phyloP scores from a whole-genome alignment of 2,113 vertebrate genomes.

The Saccopteryx leptura region DNA sequence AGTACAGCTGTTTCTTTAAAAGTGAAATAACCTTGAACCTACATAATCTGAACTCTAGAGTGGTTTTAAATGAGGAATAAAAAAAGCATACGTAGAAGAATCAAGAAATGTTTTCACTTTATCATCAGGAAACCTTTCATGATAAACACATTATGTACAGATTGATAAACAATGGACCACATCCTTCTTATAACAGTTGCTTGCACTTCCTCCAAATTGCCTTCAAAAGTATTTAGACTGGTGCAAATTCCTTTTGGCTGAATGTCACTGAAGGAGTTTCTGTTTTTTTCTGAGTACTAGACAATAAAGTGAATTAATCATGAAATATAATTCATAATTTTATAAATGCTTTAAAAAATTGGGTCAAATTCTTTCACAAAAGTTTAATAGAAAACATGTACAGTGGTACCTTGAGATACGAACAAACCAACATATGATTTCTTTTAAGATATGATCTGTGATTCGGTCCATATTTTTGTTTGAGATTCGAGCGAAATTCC shows the following conservation, averaged over 20 bases:
- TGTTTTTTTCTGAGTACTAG: neutral
- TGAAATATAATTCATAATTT: neutral
- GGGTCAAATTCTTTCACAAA: neutral
- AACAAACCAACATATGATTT: too few species aligned
- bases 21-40: slow-evolving; percentile 7
- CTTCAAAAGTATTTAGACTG: neutral
- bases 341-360: neutral
- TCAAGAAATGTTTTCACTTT: neutral
- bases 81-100: neutral
- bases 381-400: neutral
- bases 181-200: neutral
- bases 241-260: neutral
- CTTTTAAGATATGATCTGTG: too few species aligned
- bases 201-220: neutral
- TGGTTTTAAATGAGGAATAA: neutral
- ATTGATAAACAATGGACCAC: neutral
- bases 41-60: neutral
- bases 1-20: neutral
- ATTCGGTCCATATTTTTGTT: too few species aligned
- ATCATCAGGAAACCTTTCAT: neutral
- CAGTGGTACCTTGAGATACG: too few species aligned
- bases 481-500: too few species aligned
- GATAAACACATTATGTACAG: neutral
- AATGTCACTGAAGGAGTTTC: neutral
- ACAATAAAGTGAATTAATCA: neutral